Evolutionary conservation across 1,140 invertebrate species (phyloP), one percentile per base, ranked within the genome.

Genomic region (Pygmarrhopalites habei): DNA sequence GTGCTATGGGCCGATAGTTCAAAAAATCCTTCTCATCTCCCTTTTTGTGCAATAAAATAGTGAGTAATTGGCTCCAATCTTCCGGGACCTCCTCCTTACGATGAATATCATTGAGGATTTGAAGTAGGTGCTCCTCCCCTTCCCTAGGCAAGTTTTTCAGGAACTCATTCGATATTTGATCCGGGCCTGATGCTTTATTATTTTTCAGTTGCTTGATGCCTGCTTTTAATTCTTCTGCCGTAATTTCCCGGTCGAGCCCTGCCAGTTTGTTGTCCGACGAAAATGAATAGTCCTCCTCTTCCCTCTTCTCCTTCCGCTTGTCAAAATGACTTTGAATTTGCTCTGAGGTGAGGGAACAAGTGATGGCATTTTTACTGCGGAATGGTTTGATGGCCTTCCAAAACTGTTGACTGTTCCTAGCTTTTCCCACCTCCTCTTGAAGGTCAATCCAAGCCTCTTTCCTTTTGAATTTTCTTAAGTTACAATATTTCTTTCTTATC

Each of bases 1-100:
- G n/a, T 35, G 68, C 62, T 26, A 73, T 72, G 21, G 69, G 69
- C 47, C 70, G 41, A 52, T 70, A 72, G 52, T 74, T 73, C 15
- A 25, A 29, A 2, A 68, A 68, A 30, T 69, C 63, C 4, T 17
- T 28, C 10, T 1, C 12, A 17, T 71, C 67, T 17, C 71, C 66
- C 58, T 71, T 71, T 57, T 72, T 72, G 49, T 66, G 57, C 17
- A 67, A 7, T 44, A 60, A 60, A 4, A 53, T 21, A 1, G 56
- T 63, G 0, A 15, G 28, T 5, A 44, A 51, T 14, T 56, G 30
- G 1, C 39, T 35, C 56, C 44, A 63, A 1, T 59, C 47, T 4
- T 1, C 21, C 1, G 60, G 60, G 2, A 30, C 15, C 12, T 7
- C 15, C 41, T 61, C 61, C 2, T 17, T 28, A 5, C 28, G 7